Percentiles rank a stretch among this genome's conserved stretches.
Conservation (phyloP, 2,797 vertebrate genomes). For the Anguilla anguilla region DNA sequence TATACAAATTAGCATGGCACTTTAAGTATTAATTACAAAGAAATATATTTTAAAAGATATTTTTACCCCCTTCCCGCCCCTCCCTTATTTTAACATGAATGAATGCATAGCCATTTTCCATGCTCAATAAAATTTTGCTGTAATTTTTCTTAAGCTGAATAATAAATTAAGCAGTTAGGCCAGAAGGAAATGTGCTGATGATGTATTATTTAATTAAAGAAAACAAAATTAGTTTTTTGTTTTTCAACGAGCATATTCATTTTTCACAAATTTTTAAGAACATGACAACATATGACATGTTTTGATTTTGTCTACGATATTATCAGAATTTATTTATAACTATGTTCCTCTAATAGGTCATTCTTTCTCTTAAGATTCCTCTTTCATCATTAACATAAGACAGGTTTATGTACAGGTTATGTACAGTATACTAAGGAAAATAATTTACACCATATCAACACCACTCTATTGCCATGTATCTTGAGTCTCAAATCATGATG, state of each 20-base stretch:
- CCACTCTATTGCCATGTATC: background rate
- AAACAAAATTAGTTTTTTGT: conserved; percentile 4
- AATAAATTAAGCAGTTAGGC: background rate
- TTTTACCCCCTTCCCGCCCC: no score
- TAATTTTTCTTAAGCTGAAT: background rate
- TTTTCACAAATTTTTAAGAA: background rate
- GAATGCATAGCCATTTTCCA: no score
- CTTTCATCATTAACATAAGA: background rate
- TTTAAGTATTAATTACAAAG: background rate
- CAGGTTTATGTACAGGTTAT: background rate
- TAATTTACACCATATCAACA: background rate
- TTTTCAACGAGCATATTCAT: background rate
- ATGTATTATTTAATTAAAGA: background rate
- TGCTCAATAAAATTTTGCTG: background rate
- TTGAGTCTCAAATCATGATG: background rate
- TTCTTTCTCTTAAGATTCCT: background rate
- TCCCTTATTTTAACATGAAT: no score
- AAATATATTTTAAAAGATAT: no score
- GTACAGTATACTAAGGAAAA: conserved; percentile 1
- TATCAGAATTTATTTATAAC: background rate
- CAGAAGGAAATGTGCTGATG: background rate
- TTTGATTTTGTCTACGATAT: background rate
- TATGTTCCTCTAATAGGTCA: background rate
- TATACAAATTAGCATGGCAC: background rate
- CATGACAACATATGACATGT: background rate